phyloP scores from a whole-genome alignment of 2,888 invertebrate genomes.

The Lamellibrachia columna region DNA sequence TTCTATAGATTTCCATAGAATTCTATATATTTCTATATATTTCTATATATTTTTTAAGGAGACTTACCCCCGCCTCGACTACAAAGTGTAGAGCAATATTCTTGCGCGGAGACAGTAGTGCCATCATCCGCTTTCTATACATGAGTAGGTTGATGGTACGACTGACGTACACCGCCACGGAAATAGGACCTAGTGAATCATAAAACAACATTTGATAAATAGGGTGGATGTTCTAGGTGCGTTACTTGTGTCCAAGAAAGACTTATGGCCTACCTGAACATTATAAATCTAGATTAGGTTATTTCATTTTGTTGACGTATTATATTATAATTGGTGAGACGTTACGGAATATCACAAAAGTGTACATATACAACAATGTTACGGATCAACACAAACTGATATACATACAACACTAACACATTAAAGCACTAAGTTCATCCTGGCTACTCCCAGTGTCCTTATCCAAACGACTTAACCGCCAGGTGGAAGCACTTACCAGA shows the following conservation, averaged over 20 bases:
- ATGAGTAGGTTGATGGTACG: not conserved
- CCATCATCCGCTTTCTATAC: not conserved
- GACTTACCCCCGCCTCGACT: not conserved
- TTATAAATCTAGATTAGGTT: too few species aligned
- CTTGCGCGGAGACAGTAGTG: not conserved
- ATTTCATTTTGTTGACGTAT: not conserved
- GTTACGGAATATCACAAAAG: not conserved
- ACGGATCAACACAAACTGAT: too few species aligned
- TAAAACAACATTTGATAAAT: not conserved
- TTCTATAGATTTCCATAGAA: too few species aligned
- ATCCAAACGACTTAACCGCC: not conserved
- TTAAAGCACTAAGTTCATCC: not conserved
- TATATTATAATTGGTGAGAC: not conserved
- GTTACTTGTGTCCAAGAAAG: not conserved
- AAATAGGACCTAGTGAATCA: not conserved
- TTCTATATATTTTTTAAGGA: not conserved
- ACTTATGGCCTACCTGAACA: not conserved
- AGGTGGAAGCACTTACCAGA: not conserved
- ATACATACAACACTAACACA: too few species aligned
- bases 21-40: too few species aligned
- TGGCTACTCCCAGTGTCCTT: not conserved
- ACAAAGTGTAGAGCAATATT: slow-evolving; percentile 11
- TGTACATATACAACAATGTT: not conserved
- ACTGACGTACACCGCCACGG: not conserved
- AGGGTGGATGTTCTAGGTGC: too few species aligned